Percentiles rank a stretch among this genome's conserved stretches.
Evolutionary conservation across 2,113 vertebrate species (phyloP).

Genomic region (Pteronura brasiliensis): DNA sequence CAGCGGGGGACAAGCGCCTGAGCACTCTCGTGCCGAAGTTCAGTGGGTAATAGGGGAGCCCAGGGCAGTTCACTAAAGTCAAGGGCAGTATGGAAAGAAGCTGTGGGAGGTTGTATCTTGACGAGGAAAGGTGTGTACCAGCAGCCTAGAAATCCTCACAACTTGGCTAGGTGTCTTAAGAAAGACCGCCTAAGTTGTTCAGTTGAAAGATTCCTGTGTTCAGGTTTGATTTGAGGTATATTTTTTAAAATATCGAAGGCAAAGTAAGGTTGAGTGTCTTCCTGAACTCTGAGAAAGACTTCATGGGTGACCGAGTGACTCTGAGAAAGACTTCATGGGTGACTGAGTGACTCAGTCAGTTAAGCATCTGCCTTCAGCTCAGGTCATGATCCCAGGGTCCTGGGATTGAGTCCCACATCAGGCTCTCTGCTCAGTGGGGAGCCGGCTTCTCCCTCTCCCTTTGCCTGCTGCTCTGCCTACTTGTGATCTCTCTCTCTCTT

Average conservation of each 20-base stretch:
- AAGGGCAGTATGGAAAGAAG: background rate
- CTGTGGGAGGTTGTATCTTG: background rate
- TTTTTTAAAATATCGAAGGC: background rate
- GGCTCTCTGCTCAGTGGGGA: too few relatives aligned
- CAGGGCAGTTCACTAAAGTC: background rate
- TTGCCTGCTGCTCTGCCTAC: too few relatives aligned
- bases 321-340: background rate
- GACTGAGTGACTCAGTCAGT: too few relatives aligned
- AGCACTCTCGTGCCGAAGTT: too few relatives aligned
- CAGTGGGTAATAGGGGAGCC: too few relatives aligned
- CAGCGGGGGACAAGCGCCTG: rapidly evolving
- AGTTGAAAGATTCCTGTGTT: background rate
- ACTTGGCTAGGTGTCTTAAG: too few relatives aligned
- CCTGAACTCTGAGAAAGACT: background rate
- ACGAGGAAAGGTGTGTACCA: rapidly evolving
- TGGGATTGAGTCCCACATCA: too few relatives aligned
- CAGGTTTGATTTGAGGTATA: background rate
- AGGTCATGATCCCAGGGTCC: too few relatives aligned
- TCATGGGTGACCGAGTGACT: too few relatives aligned
- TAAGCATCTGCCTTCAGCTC: too few relatives aligned
- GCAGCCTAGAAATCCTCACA: background rate
- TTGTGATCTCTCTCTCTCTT: too few relatives aligned
- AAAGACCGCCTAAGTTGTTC: background rate
- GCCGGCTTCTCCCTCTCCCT: too few relatives aligned
- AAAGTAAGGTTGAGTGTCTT: background rate